Base-by-base conservation (phyloP, 2,797 vertebrate genomes). In the Tiaroga cobitis region DNA sequence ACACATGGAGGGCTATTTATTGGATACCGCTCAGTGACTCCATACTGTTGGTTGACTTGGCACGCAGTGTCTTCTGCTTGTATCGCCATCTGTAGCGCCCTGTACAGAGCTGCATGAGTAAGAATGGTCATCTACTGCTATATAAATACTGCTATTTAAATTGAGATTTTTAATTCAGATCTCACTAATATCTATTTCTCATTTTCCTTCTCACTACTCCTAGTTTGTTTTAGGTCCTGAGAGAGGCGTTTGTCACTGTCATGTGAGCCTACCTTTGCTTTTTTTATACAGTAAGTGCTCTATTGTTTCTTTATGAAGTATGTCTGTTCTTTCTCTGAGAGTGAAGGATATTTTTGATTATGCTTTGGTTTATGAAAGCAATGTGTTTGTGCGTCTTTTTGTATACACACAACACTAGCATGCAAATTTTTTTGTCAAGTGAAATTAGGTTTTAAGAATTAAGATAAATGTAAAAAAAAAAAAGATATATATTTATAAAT, bases 41-140 rank as follows among this genome's bases (percentile, higher is more conserved):
- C 84, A 65, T 83, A 74, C 70, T 67, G 77, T 80, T 85, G 68
- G 77, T 80, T 85, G 68, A 39, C 77, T 80, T 85, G 84, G 84
- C 68, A 80, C 54, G 54, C 32, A 16, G 77, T 41, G 18, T 84
- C 54, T 43, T 73, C 32, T 49, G 56, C 84, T 85, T 80, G 68
- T 67, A 65, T 85, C 13, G 32, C 84, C 84, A 85, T 85, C 84
- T 85, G 77, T 73, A 72, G 29, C 1, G 2, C 75, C 78, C 65
- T 16, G 26, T 34, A 85, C 76, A 80, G 76, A 74, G 68, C 82
- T 73, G 68, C 68, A 80, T 74, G 68, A 85, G 83, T 70, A 73
- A 63, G 68, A 80, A 84, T 32, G 26, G 41, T 78, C 18, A 32
- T 84, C 49, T 29, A 43, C 21, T 80, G 26, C 43, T 67, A 75